Conservation (phyloP, 2,797 vertebrate genomes). For the Bryconaethiops microstoma region DNA sequence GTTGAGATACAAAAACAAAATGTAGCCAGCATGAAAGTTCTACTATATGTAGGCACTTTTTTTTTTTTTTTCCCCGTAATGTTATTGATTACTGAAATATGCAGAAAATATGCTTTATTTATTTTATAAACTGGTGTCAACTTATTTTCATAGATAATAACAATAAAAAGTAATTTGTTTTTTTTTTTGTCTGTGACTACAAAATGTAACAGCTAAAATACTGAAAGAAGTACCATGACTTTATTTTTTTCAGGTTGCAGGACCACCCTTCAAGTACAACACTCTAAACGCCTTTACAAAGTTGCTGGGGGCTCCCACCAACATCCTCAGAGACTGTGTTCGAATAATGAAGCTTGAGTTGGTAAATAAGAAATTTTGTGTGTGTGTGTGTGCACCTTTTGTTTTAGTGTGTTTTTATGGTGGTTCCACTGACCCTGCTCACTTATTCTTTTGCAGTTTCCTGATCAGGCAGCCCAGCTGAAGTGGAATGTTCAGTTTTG, state of each 20-base stretch:
- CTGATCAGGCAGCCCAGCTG: conserved; percentile 93
- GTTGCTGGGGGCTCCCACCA: conserved; percentile 92
- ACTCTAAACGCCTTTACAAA: conserved; percentile 99
- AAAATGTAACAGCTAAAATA: neutral
- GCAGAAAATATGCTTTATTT: too few relatives aligned
- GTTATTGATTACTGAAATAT: too few relatives aligned
- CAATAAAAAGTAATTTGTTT: neutral
- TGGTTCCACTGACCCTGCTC: neutral
- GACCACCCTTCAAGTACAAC: conserved; percentile 98
- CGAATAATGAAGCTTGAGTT: conserved; percentile 99
- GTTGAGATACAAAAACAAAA: too few relatives aligned
- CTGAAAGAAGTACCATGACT: neutral
- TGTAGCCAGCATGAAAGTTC: too few relatives aligned
- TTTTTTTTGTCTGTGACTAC: neutral
- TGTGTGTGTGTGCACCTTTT: too few relatives aligned
- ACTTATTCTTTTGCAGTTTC: conserved; percentile 82
- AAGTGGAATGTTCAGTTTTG: conserved; percentile 99
- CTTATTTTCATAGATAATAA: too few relatives aligned
- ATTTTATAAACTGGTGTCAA: too few relatives aligned
- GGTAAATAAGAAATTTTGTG: conserved; percentile 75
- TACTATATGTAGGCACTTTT: too few relatives aligned
- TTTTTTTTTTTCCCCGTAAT: too few relatives aligned
- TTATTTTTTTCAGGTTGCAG: conserved; percentile 84
- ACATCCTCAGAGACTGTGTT: conserved; percentile 97
- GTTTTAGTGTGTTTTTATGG: neutral